Base-by-base conservation (phyloP, 2,888 invertebrate genomes). In the Nematopogon swammerdamellus region DNA sequence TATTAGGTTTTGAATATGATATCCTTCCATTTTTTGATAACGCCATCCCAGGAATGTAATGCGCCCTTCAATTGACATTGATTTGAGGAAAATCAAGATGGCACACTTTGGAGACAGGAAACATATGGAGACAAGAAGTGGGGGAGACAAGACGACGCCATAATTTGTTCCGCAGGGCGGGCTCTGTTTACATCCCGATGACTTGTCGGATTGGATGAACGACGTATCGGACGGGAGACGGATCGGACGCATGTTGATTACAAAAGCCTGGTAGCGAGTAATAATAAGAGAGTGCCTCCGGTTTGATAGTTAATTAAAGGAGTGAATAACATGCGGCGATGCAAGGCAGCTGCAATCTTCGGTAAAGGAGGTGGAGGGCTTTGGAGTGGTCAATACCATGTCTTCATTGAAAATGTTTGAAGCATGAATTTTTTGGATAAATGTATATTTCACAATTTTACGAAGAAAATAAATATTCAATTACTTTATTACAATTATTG, bases 261-360 rank as follows among this genome's bases (percentile, higher is more conserved):
- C 72, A 73, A 72, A 62, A 75, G 73, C 69, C 71, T 68, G 60
- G 77, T 72, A 77, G 75, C 73, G 60, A 63, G 65, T 65, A 70
- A 70, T 75, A 73, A 77, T 74, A 71, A 36, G 72, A 76, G 71
- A 69, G 68, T 70, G 70, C 70, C 71, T 67, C 68, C 65, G 67
- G 68, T 71, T 69, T 70, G 73, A 75, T 73, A 75, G 72, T 72
- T 77, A 76, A 77, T 79, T 77, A 79, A 74, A 72, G 74, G 67
- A 70, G 66, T 73, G 74, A 76, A 75, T 75, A 72, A 71, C 68
- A 65, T 62, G 63, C 64, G 62, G 70, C 68, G 68, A 64, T 71
- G 70, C 70, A 70, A 72, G 72, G 72, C 73, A 75, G 68, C 70
- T 72, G 72, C 70, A 72, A 67, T 72, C 68, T 68, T 65, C 66